These are phyloP conservation scores for Acanthacorydalis orientalis DNA, from an alignment of 2,888 invertebrate genomes.

Conservation along the genomic window DNA sequence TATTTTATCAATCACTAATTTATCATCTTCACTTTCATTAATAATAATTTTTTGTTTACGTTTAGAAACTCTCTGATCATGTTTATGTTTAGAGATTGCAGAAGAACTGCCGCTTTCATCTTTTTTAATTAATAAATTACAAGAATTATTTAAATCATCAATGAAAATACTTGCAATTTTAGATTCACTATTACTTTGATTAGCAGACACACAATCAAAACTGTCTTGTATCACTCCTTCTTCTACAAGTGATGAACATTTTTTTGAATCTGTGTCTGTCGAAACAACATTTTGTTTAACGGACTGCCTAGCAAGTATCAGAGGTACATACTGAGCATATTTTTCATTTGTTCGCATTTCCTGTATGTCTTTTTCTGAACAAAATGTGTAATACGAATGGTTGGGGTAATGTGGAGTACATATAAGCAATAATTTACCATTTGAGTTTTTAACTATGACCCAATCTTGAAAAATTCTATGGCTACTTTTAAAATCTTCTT, in stretches of 20 bases:
- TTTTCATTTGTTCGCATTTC: neutral
- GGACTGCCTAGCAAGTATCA: neutral
- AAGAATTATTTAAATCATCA: too few relatives aligned
- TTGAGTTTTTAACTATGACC: neutral
- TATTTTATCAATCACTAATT: neutral
- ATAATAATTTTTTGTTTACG: neutral
- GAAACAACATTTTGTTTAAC: too few relatives aligned
- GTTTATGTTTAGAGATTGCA: too few relatives aligned
- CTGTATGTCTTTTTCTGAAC: neutral
- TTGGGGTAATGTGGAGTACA: neutral
- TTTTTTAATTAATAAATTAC: too few relatives aligned
- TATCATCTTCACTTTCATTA: neutral
- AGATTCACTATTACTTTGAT: too few relatives aligned
- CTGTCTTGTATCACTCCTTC: neutral
- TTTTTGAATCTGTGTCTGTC: too few relatives aligned
- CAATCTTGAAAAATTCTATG: neutral
- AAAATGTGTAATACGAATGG: neutral
- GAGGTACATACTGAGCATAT: neutral
- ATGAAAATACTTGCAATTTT: too few relatives aligned
- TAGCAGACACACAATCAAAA: too few relatives aligned
- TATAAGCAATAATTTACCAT: neutral
- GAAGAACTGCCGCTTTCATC: too few relatives aligned
- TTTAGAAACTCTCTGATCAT: neutral
- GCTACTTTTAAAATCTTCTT: neutral
- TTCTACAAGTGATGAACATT: neutral